phyloP scores from a whole-genome alignment of 2,113 vertebrate species.

The Rhinogobius similis region DNA sequence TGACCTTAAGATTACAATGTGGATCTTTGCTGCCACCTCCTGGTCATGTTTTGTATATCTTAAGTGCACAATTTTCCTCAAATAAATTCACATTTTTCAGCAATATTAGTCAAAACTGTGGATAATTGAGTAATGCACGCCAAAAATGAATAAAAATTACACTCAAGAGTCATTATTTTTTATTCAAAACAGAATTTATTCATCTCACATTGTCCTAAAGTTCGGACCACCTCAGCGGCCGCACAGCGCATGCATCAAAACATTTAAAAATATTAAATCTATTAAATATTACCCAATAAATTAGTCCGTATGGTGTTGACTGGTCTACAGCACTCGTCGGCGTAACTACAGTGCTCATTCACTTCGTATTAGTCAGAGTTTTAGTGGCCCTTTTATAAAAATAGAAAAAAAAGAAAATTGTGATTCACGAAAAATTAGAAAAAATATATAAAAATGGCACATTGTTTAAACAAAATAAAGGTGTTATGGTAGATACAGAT shows the following conservation, averaged over 20 bases:
- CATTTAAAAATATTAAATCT: conserved; percentile 15
- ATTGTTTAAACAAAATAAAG: conserved; percentile 46
- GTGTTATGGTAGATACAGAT: conserved; percentile 56
- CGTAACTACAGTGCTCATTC: conserved; percentile 9
- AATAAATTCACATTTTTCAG: neutral
- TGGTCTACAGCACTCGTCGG: conserved; percentile 1
- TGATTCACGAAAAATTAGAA: conserved; percentile 43
- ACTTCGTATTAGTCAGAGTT: conserved; percentile 27
- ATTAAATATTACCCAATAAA: conserved; percentile 1
- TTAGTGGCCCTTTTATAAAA: conserved; percentile 32
- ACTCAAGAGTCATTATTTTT: too few relatives aligned
- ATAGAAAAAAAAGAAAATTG: conserved; percentile 32
- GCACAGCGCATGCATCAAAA: conserved; percentile 70
- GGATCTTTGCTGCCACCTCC: conserved; percentile 33
- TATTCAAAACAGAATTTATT: conserved; percentile 59
- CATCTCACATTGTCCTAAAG: conserved; percentile 32
- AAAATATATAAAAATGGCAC: conserved; percentile 63
- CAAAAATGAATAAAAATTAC: too few relatives aligned
- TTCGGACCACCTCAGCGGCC: conserved; percentile 53
- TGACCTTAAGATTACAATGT: neutral
- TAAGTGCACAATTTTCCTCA: too few relatives aligned
- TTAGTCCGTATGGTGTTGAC: neutral
- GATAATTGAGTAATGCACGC: too few relatives aligned
- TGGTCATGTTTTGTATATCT: neutral
- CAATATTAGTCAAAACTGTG: too few relatives aligned